phyloP scores from a whole-genome alignment of 2,888 invertebrate species.

The Zygogramma bicolorata region DNA sequence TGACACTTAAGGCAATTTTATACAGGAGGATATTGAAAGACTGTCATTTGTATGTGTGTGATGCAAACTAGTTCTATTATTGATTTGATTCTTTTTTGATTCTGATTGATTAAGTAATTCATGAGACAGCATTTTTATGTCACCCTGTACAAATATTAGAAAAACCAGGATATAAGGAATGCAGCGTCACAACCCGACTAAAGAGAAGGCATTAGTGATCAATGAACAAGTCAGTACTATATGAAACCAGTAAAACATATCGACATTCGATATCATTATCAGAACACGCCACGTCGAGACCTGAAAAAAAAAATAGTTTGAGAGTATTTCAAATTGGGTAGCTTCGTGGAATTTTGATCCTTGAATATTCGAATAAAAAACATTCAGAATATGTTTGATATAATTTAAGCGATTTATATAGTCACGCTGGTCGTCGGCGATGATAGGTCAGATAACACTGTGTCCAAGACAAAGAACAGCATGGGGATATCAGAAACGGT shows the following conservation, averaged over 20 bases:
- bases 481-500: no score
- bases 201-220: slow-evolving; percentile 24
- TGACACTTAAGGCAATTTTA: slow-evolving; percentile 26
- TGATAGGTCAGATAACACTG: no score
- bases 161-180: slow-evolving; percentile 47
- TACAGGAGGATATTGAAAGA: slow-evolving; percentile 31
- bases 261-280: slow-evolving; percentile 28
- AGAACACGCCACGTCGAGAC: slow-evolving; percentile 42
- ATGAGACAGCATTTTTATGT: slow-evolving; percentile 21
- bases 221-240: neutral
- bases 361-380: no score
- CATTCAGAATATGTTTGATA: no score
- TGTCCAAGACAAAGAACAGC: no score
- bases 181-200: slow-evolving; percentile 50
- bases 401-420: no score
- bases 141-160: slow-evolving; percentile 37
- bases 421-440: no score
- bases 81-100: neutral
- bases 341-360: no score
- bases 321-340: no score
- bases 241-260: neutral
- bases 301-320: slow-evolving; percentile 37
- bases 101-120: neutral
- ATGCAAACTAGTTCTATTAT: no score
- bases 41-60: neutral